Base-by-base conservation (phyloP, 64 coral and sea anemone species). In the Montipora cactus region DNA sequence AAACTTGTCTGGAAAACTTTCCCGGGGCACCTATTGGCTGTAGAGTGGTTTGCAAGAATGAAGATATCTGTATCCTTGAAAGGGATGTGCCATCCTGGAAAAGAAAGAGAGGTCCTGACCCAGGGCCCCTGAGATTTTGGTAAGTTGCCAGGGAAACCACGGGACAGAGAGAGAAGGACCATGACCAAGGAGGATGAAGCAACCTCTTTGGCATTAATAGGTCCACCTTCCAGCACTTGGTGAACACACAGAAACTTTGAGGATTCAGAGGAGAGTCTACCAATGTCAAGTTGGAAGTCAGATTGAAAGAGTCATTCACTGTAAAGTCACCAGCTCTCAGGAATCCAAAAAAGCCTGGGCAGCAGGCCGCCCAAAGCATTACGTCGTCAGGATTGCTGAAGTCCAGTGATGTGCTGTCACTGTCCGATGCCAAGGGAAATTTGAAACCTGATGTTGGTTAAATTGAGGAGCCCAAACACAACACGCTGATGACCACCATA, bases 361-460 rank as follows among this genome's bases (percentile, higher is more conserved):
- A 77, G 28, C 75, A 59, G 18, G 89, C 59, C 3, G 23, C 89
- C 89, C 88, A 80, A 25, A 90, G 77, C 89, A 90, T 80, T 12
- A 62, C 25, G 5, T 81, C 5, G 25, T 81, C 76, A 45, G 13
- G 44, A 2, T 20, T 12, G 0, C 16, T 21, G 10, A 78, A 46
- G 47, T 80, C 22, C 8, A 81, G 76, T 5, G 52, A 59, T 4
- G 15, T 15, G 7, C 45, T 0, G 88, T 78, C 19, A 90, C 52
- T 0, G 55, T 74, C 23, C 53, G 75, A 50, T 44, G 70, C 6
- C 1, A 4, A 10, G 87, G 47, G 67, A 16, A 8, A 58, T 46
- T n/a, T 5, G 66, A 45, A 1, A 37, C 37, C 37, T 37, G 37
- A 37, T 37, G 37, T 37, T 37, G 37, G 37, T 37, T 37, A 37